Evolutionary conservation across 1,140 invertebrate species (phyloP), one percentile per base, ranked within the genome.

Genomic region (Limonius californicus): DNA sequence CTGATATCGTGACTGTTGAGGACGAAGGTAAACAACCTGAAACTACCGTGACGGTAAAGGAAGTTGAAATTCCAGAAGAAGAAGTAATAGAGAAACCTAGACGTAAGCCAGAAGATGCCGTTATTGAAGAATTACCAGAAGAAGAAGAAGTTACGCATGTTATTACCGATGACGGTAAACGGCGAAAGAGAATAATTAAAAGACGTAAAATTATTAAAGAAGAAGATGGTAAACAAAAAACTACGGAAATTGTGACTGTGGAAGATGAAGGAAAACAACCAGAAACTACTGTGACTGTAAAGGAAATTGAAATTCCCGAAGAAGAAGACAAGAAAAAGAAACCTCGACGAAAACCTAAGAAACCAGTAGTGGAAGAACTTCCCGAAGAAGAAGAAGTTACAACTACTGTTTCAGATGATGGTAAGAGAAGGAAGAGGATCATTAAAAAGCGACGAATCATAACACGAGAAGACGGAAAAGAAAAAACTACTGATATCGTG

Each of bases 221-320:
- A 76, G 62, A 70, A 55, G 70, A 64, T 20, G 68, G 57, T 18
- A 76, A 72, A 62, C 61, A 75, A 68, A 70, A 77, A 68, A 68
- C 62, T 11, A 76, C 74, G 1, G 73, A 77, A 65, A 75, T 77
- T 57, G 65, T 75, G 21, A 74, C 78, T 15, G 69, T 78, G 50
- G 74, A 79, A 68, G 76, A 80, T 68, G 76, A 80, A 56, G 75
- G 76, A 27, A 74, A 79, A 60, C 58, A 63, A 42, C 70, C 76
- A 3, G 65, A 76, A 20, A 75, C 66, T 2, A 72, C 68, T 0
- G 69, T 74, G 0, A 54, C 72, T 59, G 56, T 67, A 30, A 54
- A 72, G 57, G 57, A 63, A 59, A 50, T 14, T 19, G 53, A 42
- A 45, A 11, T 32, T 12, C 20, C 54, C 11, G 68, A 61, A 72